Evolutionary conservation across 2,888 invertebrate species (phyloP), one percentile per base, ranked within the genome.

Genomic region (Harpalus rufipes): DNA sequence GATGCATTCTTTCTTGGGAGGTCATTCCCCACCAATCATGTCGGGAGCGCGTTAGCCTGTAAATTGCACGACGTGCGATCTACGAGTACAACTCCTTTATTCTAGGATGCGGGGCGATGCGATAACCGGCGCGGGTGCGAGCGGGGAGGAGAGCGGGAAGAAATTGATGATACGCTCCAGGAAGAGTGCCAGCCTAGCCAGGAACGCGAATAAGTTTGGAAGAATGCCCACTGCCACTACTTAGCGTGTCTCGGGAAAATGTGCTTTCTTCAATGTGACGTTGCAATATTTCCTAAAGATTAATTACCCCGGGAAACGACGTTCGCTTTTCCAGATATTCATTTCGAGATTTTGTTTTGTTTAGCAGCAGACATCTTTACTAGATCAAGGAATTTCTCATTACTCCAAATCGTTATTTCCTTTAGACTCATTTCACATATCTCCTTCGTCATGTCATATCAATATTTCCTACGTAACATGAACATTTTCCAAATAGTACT

Each of bases 231-330:
- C 76, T 56, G 78, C 58, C 63, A 65, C 78, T 84, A 78, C 76
- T 84, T 76, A 84, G 63, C 84, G 63, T 81, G 81, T 72, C 76
- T 56, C 44, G 78, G 68, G 68, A 21, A 83, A 59, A 83, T 68
- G 72, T 51, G 68, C 72, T 72, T 81, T 81, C 79, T 80, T 65
- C 41, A 81, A 44, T 81, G 81, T 81, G 81, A 63, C 81, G 51
- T 81, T 10, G 65, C 61, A 78, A 63, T 81, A 81, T 81, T 81
- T 81, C 81, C 81, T 61, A 21, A 18, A 61, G 61, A 81, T 81
- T 81, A 41, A 81, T 81, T 44, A 81, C 63, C 58, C 32, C 5
- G 16, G 16, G 78, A 78, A 78, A 56, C 14, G 74, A 21, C 39
- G 44, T 44, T 44, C 44, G 72, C 72, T 74, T 74, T 74, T 18